Evolutionary conservation across 1,140 invertebrate genomes (phyloP).

Genomic region (Vanessa tameamea): DNA sequence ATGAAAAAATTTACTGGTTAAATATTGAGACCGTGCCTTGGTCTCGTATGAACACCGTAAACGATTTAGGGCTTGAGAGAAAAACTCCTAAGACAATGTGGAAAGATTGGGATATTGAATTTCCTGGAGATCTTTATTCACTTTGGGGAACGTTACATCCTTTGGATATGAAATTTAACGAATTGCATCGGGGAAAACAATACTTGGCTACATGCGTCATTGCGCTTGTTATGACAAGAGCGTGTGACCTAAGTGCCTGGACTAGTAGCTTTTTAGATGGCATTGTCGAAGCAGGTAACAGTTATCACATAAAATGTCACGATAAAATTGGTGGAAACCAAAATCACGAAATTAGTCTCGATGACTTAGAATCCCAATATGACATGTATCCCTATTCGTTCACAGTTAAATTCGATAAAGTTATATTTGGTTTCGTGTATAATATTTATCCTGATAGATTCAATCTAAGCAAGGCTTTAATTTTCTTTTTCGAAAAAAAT

Average conservation of each 20-base stretch:
- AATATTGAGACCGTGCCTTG: slow-evolving; percentile 78
- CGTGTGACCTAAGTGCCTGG: slow-evolving; percentile 83
- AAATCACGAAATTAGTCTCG: slow-evolving; percentile 69
- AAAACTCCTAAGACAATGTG: slow-evolving; percentile 73
- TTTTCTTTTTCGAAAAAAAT: slow-evolving; percentile 82
- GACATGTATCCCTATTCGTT: slow-evolving; percentile 82
- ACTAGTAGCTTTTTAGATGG: slow-evolving; percentile 82
- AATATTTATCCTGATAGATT: slow-evolving; percentile 80
- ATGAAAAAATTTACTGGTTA: slow-evolving; percentile 81
- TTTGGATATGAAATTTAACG: slow-evolving; percentile 71
- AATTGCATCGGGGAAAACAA: slow-evolving; percentile 78
- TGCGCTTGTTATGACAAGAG: slow-evolving; percentile 80
- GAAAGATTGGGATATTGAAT: slow-evolving; percentile 84
- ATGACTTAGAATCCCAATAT: slow-evolving; percentile 80
- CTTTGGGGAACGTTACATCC: slow-evolving; percentile 82
- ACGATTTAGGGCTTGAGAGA: slow-evolving; percentile 76
- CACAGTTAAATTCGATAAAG: slow-evolving; percentile 79
- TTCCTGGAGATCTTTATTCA: slow-evolving; percentile 82
- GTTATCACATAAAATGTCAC: slow-evolving; percentile 73
- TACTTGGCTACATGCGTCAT: slow-evolving; percentile 81
- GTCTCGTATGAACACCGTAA: slow-evolving; percentile 77
- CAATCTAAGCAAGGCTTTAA: slow-evolving; percentile 82
- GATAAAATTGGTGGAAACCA: slow-evolving; percentile 66
- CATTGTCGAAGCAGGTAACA: slow-evolving; percentile 80
- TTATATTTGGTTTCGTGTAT: slow-evolving; percentile 83